phyloP scores from a whole-genome alignment of 1,140 invertebrate genomes.

The Metopolophium dirhodum region DNA sequence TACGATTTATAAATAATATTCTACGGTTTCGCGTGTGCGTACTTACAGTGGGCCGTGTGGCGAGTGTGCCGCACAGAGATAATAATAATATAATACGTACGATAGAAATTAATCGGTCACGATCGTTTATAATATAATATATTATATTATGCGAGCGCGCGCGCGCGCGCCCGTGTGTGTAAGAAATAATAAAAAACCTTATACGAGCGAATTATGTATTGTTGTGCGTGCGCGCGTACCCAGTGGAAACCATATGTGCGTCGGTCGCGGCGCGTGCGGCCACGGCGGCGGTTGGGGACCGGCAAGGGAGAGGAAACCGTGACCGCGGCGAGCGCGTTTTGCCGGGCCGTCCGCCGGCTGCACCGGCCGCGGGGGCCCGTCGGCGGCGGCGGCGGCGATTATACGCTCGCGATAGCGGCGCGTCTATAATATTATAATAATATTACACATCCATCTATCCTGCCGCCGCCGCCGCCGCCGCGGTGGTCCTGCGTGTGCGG shows the following conservation, averaged over 20 bases:
- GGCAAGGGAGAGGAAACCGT: background rate
- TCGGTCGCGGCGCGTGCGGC: background rate
- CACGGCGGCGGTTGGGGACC: background rate
- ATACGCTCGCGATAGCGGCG: background rate
- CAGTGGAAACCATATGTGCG: background rate
- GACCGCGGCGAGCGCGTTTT: background rate
- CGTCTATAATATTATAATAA: background rate
- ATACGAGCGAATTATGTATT: background rate
- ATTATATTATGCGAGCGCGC: background rate
- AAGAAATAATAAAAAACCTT: conserved; percentile 13
- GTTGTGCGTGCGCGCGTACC: background rate
- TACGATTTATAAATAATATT: background rate
- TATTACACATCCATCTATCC: background rate
- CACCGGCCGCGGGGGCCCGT: background rate
- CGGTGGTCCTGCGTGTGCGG: background rate
- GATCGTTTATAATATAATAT: conserved; percentile 18
- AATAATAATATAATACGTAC: conserved; percentile 15
- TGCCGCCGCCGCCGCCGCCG: background rate
- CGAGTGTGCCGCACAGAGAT: background rate
- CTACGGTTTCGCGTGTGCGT: background rate
- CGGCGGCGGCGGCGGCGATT: background rate
- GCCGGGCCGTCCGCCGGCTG: background rate
- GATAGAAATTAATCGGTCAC: conserved; percentile 8
- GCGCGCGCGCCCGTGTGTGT: background rate
- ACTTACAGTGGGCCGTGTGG: background rate